These are phyloP conservation scores for Siniperca obscura DNA, from an alignment of 2,797 vertebrate species.

Conservation along the genomic window DNA sequence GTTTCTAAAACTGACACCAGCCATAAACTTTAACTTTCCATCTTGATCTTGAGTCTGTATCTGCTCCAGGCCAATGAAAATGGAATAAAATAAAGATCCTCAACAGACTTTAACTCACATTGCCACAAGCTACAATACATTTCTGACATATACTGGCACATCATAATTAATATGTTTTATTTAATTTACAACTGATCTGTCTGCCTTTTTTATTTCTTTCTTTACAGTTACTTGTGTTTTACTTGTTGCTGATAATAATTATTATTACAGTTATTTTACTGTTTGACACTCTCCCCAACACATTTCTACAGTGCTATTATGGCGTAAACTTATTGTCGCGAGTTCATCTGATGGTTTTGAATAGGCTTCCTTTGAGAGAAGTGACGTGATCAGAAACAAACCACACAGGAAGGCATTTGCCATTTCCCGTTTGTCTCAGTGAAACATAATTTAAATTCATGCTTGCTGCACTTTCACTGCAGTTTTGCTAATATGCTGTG, in stretches of 20 bases:
- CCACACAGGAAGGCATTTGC: constrained; percentile 61
- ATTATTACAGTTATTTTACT: neutral
- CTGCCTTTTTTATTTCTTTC: neutral
- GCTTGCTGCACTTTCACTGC: constrained; percentile 5
- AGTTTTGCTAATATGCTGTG: neutral
- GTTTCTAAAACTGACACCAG: neutral
- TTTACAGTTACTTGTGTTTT: neutral
- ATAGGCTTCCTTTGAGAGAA: constrained; percentile 49
- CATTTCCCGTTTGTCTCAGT: constrained; percentile 24
- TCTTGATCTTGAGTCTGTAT: neutral
- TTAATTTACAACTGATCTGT: neutral
- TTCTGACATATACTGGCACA: neutral
- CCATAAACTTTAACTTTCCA: neutral
- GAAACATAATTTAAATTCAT: neutral
- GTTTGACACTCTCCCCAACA: neutral
- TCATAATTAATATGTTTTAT: neutral
- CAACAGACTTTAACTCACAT: neutral
- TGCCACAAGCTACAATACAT: neutral
- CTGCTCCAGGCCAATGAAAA: neutral
- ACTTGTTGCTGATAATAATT: neutral
- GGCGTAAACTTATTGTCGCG: neutral
- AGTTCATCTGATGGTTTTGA: constrained; percentile 12
- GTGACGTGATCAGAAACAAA: constrained; percentile 42
- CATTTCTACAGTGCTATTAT: neutral
- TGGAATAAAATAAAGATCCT: neutral